Evolutionary conservation across 2,113 vertebrate species (phyloP), one percentile per base, ranked within the genome.

Genomic region (Gopherus evgoodei): DNA sequence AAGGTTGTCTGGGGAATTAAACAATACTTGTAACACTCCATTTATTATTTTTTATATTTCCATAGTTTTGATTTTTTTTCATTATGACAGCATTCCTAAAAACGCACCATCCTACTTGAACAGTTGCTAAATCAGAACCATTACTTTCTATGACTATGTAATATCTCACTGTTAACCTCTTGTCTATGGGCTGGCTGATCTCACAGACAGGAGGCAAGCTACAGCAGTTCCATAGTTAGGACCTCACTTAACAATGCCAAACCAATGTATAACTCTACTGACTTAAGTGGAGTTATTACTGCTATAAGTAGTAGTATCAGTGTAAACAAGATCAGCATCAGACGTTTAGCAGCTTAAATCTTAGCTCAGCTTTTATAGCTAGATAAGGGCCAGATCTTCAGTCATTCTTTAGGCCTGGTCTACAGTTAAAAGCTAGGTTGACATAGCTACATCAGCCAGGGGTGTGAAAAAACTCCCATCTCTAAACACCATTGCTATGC

Each of bases 171-270:
- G 22, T 31, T 22, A 93, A 49, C 59, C 53, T n/a, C 14, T 0
- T 65, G 25, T 81, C 83, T 47, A 38, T 12, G 27, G 53, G 52
- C 88, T 93, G 88, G n/a, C 59, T 88, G 78, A 88, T 94, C 95
- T 93, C 87, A 50, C 87, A 29, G 57, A 31, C 17, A 22, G 35
- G n/a, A 95, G 78, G 9, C 14, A 86, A 89, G 35, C n/a, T 24
- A 84, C 19, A 93, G 84, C 42, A 96, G n/a, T 75, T 88, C 81
- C 79, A 95, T 93, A 89, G 90, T 72, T 72, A 72, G 65, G 10
- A 78, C 90, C 89, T 94, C 90, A 47, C 80, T 79, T 62, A 81
- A 4, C 72, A 72, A 0, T 1, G 8, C 13, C 5, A 96, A 86
- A 90, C 95, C 65, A 53, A 14, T 21, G 42, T 81, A 92, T 87